These are phyloP conservation scores for Pempheris klunzingeri DNA, from an alignment of 2,797 vertebrate genomes.

Conservation along the genomic window DNA sequence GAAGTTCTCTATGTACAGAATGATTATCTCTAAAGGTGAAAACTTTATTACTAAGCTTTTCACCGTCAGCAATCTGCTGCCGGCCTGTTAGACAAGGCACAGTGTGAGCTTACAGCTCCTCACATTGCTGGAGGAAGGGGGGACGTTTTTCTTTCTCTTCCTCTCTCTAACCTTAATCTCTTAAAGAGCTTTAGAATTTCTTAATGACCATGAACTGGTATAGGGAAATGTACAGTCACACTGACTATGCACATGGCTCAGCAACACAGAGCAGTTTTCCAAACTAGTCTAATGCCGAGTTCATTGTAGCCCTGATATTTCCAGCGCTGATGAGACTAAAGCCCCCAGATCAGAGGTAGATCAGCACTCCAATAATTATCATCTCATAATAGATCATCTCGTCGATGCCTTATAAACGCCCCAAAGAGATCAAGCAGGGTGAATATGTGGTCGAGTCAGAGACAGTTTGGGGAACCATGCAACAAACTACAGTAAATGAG, in stretches of 20 bases:
- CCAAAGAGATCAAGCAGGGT: too few relatives aligned
- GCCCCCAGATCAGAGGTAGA: too few relatives aligned
- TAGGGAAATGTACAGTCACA: slow-evolving; percentile 22
- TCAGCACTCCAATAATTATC: too few relatives aligned
- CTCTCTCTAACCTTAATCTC: slow-evolving; percentile 63
- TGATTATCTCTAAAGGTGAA: slow-evolving; percentile 8
- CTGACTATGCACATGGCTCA: slow-evolving; percentile 39
- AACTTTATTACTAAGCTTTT: neutral
- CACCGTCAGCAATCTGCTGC: neutral
- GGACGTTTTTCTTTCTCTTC: slow-evolving; percentile 38
- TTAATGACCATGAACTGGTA: slow-evolving; percentile 43
- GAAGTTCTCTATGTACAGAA: neutral
- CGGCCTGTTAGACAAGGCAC: slow-evolving; percentile 3
- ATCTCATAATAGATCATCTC: too few relatives aligned
- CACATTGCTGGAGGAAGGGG: neutral
- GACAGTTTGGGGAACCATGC: too few relatives aligned
- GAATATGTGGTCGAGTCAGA: too few relatives aligned
- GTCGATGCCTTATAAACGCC: too few relatives aligned
- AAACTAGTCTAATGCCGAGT: neutral
- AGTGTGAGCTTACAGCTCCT: slow-evolving; percentile 10
- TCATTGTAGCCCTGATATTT: too few relatives aligned
- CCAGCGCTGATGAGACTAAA: too few relatives aligned
- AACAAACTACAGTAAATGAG: too few relatives aligned
- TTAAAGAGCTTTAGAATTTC: slow-evolving; percentile 72
- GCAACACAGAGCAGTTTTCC: slow-evolving; percentile 11